Evolutionary conservation across 2,113 vertebrate species (phyloP).

Genomic region (Menura novaehollandiae): DNA sequence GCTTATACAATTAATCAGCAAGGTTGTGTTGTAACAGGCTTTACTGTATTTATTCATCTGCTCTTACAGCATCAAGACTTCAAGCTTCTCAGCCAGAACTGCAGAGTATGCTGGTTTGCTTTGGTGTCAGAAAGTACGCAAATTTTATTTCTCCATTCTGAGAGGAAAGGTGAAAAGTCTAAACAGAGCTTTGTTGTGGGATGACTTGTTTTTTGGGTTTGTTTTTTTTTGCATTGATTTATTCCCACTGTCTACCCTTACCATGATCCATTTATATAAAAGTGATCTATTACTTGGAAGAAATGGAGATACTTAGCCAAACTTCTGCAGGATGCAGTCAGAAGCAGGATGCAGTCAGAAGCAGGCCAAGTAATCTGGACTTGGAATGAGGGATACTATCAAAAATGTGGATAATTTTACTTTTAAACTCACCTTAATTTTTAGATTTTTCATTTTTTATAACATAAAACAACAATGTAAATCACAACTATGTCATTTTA

Average conservation of each 20-base stretch:
- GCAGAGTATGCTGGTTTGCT: background rate
- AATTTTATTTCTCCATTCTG: background rate
- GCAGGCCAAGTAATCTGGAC: background rate
- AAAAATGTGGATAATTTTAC: background rate
- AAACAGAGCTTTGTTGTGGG: background rate
- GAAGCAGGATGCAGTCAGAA: background rate
- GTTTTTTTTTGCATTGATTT: background rate
- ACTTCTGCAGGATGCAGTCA: background rate
- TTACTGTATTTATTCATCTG: background rate
- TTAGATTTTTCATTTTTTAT: background rate
- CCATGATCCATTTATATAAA: background rate
- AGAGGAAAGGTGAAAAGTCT: background rate
- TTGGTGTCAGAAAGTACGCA: background rate
- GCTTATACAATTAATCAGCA: background rate
- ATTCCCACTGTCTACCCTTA: background rate
- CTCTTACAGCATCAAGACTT: background rate
- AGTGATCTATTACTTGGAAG: background rate
- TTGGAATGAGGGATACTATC: accelerated
- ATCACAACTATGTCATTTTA: background rate
- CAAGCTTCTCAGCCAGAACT: background rate
- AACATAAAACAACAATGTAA: background rate
- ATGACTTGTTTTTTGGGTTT: background rate
- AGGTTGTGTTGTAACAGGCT: background rate
- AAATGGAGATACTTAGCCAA: background rate
- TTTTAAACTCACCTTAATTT: background rate